These are phyloP conservation scores for Limenitis camilla DNA, from an alignment of 2,888 invertebrate species.

Conservation along the genomic window DNA sequence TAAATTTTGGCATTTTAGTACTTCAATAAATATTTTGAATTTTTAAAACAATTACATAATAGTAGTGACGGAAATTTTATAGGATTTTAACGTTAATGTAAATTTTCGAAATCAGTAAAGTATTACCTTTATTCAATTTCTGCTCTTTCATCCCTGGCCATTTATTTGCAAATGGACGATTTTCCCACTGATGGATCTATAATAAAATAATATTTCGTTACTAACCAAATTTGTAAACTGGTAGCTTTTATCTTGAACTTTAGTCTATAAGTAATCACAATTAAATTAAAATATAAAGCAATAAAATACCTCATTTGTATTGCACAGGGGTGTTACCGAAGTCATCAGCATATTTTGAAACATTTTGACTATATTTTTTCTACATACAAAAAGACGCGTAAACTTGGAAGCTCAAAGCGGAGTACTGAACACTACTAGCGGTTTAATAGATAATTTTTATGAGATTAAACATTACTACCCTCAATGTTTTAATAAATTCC, in stretches of 20 bases:
- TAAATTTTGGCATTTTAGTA: too few relatives aligned
- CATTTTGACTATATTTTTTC: conserved; percentile 34
- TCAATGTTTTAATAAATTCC: too few relatives aligned
- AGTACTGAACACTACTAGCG: background rate
- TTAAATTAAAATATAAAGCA: background rate
- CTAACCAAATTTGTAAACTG: background rate
- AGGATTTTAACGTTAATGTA: too few relatives aligned
- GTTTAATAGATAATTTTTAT: too few relatives aligned
- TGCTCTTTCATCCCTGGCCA: conserved; percentile 36
- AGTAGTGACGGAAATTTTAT: too few relatives aligned
- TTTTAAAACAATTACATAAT: too few relatives aligned
- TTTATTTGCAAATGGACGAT: conserved; percentile 39
- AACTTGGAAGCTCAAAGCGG: conserved; percentile 13
- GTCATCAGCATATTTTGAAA: conserved; percentile 42
- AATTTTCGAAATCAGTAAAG: background rate
- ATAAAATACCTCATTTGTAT: conserved; percentile 34
- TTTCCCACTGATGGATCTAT: conserved; percentile 47
- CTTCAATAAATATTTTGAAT: too few relatives aligned
- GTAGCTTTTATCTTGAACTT: background rate
- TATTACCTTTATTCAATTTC: conserved; percentile 34
- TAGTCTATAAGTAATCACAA: too few relatives aligned
- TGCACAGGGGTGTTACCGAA: conserved; percentile 37
- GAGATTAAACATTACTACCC: too few relatives aligned
- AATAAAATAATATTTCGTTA: conserved; percentile 19
- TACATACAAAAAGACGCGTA: background rate